Percentiles rank a stretch among this genome's conserved stretches.
Conservation (phyloP, 1,140 invertebrate species). For the Zaprionus tsacasi region DNA sequence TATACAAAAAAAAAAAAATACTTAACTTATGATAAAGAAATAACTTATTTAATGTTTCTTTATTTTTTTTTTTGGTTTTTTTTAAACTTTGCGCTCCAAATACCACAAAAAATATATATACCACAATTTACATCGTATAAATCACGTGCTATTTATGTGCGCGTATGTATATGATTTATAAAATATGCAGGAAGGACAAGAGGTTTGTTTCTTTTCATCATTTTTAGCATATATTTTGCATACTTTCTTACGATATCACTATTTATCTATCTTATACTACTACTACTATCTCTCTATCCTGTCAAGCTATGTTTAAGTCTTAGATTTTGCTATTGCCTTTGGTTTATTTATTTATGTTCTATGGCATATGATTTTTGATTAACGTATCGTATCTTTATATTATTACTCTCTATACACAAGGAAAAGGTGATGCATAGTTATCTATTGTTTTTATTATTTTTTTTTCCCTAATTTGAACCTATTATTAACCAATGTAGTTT, state of each 20-base stretch:
- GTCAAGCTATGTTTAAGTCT: constrained; percentile 1
- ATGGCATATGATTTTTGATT: constrained; percentile 12
- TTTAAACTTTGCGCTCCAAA: constrained; percentile 32
- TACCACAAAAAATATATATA: constrained; percentile 14
- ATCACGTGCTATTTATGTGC: constrained; percentile 15
- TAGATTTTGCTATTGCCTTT: constrained; percentile 23
- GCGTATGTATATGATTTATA: constrained; percentile 26
- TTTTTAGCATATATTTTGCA: constrained; percentile 59
- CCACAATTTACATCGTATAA: constrained; percentile 26
- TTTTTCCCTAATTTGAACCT: background rate
- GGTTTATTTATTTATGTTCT: constrained; percentile 4
- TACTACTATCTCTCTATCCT: background rate
- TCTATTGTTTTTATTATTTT: background rate
- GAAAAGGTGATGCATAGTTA: background rate
- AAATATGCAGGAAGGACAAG: constrained; percentile 88
- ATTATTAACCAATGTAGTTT: background rate
- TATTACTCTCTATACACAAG: background rate
- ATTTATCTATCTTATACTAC: constrained; percentile 8
- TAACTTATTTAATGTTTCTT: constrained; percentile 55
- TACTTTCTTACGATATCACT: constrained; percentile 24
- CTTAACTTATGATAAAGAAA: constrained; percentile 17
- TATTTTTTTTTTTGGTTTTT: constrained; percentile 43
- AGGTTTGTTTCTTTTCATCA: constrained; percentile 87
- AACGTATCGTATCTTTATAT: background rate
- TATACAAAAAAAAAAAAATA: constrained; percentile 1